phyloP scores from a whole-genome alignment of 2,888 invertebrate genomes.

The Cataglyphis livida region DNA sequence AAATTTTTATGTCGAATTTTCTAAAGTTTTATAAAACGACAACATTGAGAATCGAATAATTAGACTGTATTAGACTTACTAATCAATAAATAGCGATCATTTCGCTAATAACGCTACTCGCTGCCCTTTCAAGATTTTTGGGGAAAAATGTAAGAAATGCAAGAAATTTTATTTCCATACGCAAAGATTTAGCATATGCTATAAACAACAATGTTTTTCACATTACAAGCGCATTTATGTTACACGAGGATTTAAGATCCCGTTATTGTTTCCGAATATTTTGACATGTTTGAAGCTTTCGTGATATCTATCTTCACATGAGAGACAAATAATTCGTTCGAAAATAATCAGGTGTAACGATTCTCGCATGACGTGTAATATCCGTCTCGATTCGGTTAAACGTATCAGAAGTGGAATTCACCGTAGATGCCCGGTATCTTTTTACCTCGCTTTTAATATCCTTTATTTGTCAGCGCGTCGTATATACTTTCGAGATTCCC shows the following conservation, averaged over 20 bases:
- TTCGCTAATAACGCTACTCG: not conserved
- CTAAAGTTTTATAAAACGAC: not conserved
- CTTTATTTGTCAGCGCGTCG: constrained; percentile 9
- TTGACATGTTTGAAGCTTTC: not conserved
- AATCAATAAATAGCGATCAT: not conserved
- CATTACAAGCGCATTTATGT: constrained; percentile 2
- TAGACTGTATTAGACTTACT: not conserved
- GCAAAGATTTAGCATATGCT: constrained; percentile 23
- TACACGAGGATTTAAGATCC: constrained; percentile 21
- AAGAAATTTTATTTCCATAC: constrained; percentile 13
- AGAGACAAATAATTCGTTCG: constrained; percentile 3
- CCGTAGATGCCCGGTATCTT: not conserved
- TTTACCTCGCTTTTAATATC: constrained; percentile 7
- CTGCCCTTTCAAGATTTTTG: not conserved
- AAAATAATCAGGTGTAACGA: constrained; percentile 13
- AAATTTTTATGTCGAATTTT: not conserved
- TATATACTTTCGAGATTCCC: constrained; percentile 28
- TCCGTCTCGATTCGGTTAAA: constrained; percentile 9
- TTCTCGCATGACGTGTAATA: not conserved
- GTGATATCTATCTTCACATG: not conserved
- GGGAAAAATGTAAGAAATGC: not conserved
- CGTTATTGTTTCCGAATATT: constrained; percentile 23
- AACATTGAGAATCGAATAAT: not conserved
- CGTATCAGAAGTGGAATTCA: constrained; percentile 1
- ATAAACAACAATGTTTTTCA: constrained; percentile 27